phyloP scores from a whole-genome alignment of 2,797 vertebrate genomes.

The Naso thynnoides region DNA sequence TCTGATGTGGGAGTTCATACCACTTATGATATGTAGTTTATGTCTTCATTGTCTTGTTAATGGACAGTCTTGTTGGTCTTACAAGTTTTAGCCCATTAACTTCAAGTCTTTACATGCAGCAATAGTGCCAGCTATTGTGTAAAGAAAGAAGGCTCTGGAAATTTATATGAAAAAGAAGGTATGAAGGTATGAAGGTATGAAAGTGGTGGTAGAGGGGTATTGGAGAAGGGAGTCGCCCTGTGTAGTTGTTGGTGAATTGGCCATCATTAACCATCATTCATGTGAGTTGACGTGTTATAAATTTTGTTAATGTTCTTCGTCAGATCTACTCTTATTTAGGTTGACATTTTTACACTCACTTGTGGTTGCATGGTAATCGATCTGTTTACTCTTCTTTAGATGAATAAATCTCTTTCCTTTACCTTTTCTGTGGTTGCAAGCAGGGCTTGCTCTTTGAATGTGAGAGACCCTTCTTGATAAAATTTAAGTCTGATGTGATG shows the following conservation, averaged over 20 bases:
- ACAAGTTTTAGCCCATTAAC: conserved; percentile 27
- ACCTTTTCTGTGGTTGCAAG: neutral
- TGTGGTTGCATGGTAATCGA: neutral
- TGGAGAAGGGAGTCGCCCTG: too few relatives aligned
- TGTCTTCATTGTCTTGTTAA: conserved; percentile 30
- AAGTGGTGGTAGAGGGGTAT: too few relatives aligned
- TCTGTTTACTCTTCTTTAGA: neutral
- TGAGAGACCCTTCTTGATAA: neutral
- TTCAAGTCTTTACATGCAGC: neutral
- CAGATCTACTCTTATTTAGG: too few relatives aligned
- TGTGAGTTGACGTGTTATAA: too few relatives aligned
- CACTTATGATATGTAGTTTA: conserved; percentile 12
- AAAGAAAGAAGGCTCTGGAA: neutral
- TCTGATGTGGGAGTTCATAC: neutral
- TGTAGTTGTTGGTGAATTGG: neutral
- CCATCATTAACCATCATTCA: neutral
- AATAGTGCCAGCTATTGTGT: neutral
- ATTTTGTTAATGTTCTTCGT: too few relatives aligned
- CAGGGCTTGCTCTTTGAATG: neutral
- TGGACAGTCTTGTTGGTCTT: conserved; percentile 3
- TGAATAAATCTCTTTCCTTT: neutral
- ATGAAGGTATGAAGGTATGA: too few relatives aligned
- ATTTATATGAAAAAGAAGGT: neutral
- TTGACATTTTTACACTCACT: too few relatives aligned
- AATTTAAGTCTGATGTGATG: neutral